Percentiles rank a stretch among this genome's conserved stretches.
phyloP scores from a whole-genome alignment of 2,888 invertebrate genomes.

The Drosophila antonietae region DNA sequence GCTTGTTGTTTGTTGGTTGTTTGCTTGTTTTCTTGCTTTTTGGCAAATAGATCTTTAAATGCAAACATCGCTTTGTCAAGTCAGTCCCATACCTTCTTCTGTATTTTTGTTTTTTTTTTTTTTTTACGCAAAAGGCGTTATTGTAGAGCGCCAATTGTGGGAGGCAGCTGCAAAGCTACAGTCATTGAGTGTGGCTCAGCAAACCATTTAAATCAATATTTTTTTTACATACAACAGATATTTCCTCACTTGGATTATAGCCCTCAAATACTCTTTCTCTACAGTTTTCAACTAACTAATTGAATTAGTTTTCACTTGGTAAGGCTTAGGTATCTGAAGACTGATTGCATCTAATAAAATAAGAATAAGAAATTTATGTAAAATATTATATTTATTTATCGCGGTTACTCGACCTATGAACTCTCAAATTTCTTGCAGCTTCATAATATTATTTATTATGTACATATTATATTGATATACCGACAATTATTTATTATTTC shows the following conservation, averaged over 20 bases:
- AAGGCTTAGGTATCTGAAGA: no score
- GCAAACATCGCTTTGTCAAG: constrained; percentile 20
- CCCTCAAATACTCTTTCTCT: constrained; percentile 3
- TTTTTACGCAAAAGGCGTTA: constrained; percentile 37
- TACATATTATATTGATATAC: no score
- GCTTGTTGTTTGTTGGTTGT: not conserved
- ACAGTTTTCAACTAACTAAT: not conserved
- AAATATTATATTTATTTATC: no score
- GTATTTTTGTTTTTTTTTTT: constrained; percentile 4
- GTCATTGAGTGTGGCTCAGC: constrained; percentile 1
- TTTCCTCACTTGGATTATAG: not conserved
- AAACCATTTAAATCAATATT: constrained; percentile 56
- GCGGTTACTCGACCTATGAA: no score
- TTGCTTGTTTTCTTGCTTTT: constrained; percentile 30
- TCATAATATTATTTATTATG: no score
- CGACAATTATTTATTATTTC: no score
- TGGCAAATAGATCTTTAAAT: constrained; percentile 40
- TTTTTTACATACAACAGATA: not conserved
- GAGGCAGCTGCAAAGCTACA: constrained; percentile 21
- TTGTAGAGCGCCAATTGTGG: constrained; percentile 57
- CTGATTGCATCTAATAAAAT: no score
- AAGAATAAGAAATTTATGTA: no score
- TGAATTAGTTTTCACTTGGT: not conserved
- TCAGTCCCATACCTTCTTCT: constrained; percentile 21
- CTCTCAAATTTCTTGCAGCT: no score